These are phyloP conservation scores for Sisyra nigra DNA, from an alignment of 2,888 invertebrate species.

Conservation along the genomic window DNA sequence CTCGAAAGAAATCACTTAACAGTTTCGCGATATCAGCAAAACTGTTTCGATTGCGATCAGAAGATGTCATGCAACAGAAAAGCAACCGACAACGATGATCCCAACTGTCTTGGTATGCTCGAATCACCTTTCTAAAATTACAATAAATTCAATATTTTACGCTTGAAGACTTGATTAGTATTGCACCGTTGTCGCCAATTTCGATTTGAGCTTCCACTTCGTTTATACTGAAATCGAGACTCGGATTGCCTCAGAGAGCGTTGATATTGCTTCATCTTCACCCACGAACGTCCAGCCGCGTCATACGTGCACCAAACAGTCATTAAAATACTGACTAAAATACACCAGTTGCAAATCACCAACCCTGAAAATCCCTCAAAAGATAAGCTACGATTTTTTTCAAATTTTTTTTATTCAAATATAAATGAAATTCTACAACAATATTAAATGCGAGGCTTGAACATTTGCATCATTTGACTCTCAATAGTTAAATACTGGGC, in stretches of 20 bases:
- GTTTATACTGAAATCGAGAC: conserved; percentile 56
- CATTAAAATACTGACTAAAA: conserved; percentile 52
- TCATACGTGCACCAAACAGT: conserved; percentile 80
- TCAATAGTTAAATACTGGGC: background rate
- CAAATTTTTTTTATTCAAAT: background rate
- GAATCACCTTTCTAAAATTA: conserved; percentile 54
- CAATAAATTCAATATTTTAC: too few species aligned
- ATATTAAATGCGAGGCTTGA: background rate
- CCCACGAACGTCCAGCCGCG: conserved; percentile 76
- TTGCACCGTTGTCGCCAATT: conserved; percentile 70
- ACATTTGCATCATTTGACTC: background rate
- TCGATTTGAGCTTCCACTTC: conserved; percentile 58
- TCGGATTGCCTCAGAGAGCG: conserved; percentile 63
- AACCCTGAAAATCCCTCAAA: conserved; percentile 34
- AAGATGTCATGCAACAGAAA: conserved; percentile 68
- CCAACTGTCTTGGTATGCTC: conserved; percentile 80
- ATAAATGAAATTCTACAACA: background rate
- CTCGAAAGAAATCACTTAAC: conserved; percentile 73
- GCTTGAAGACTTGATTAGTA: background rate
- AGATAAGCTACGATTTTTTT: background rate
- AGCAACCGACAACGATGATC: conserved; percentile 64
- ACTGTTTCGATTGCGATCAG: conserved; percentile 64
- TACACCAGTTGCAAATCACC: conserved; percentile 62
- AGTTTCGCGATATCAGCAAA: conserved; percentile 72
- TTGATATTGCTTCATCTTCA: conserved; percentile 78